Conservation (phyloP, 2,888 invertebrate species). For the Sphaerophoria taeniata region DNA sequence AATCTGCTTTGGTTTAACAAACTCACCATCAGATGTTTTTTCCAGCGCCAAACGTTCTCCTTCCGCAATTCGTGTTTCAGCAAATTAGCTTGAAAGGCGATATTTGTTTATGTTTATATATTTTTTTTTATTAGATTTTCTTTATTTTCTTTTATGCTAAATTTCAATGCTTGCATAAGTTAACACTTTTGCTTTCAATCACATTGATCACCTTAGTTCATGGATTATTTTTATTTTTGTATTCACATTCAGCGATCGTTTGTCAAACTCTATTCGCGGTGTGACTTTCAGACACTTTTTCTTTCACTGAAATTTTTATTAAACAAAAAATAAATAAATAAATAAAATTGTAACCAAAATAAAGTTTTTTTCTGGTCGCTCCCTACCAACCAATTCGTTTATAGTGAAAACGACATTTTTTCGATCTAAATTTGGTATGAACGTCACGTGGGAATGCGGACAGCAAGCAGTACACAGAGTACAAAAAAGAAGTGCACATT, state of each 20-base stretch:
- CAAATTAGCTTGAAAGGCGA: conserved; percentile 23
- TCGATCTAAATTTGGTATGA: conserved; percentile 48
- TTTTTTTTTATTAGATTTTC: conserved; percentile 9
- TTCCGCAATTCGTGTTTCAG: conserved; percentile 49
- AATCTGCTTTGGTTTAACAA: not conserved
- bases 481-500: conserved; percentile 3
- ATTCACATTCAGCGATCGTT: conserved; percentile 28
- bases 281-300: conserved; percentile 56
- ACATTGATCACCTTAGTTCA: conserved; percentile 40
- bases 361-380: conserved; percentile 5
- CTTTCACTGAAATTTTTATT: conserved; percentile 63
- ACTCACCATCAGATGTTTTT: conserved; percentile 48
- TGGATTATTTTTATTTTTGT: conserved; percentile 20
- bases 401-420: conserved; percentile 65
- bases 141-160: conserved; percentile 7
- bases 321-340: conserved; percentile 15
- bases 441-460: conserved; percentile 73
- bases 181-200: conserved; percentile 69
- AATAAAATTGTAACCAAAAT: too few relatives aligned
- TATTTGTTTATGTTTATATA: conserved; percentile 27
- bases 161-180: conserved; percentile 8
- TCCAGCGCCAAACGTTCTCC: conserved; percentile 42
- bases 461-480: conserved; percentile 3
- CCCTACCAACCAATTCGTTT: conserved; percentile 18
- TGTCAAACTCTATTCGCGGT: conserved; percentile 33